Conservation (phyloP, 2,797 vertebrate species). For the Falco cherrug region DNA sequence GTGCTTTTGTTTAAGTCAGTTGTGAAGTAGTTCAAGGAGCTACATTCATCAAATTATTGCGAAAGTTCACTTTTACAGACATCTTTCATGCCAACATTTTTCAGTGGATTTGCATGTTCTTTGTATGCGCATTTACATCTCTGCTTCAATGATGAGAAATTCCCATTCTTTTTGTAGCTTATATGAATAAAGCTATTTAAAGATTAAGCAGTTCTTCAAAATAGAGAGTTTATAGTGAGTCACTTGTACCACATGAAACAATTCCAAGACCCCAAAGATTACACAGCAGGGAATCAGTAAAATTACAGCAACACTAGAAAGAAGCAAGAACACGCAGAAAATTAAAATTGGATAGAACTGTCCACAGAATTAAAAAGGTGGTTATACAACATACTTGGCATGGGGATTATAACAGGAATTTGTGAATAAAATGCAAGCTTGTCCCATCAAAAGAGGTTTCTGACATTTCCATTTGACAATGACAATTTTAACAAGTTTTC, state of each 20-base stretch:
- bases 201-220: not conserved
- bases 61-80: not conserved
- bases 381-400: not conserved
- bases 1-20: not conserved
- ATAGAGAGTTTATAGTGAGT: not conserved
- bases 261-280: not conserved
- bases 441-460: not conserved
- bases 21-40: not conserved
- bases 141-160: not conserved
- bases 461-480: not conserved
- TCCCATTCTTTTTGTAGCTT: not conserved
- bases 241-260: not conserved
- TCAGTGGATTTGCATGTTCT: not conserved
- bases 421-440: not conserved
- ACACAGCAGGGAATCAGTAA: not conserved
- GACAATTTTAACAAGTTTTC: not conserved
- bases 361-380: not conserved
- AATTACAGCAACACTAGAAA: not conserved
- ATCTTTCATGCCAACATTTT: not conserved
- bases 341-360: not conserved
- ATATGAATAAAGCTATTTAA: not conserved
- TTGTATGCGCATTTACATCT: not conserved
- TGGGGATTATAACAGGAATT: not conserved
- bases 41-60: not conserved
- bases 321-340: not conserved